A percentile compares a stretch with the other conserved stretches of the same genome.
These are phyloP conservation scores for Alloscopus bannaensis DNA, from an alignment of 2,888 invertebrate genomes.

Conservation along the genomic window DNA sequence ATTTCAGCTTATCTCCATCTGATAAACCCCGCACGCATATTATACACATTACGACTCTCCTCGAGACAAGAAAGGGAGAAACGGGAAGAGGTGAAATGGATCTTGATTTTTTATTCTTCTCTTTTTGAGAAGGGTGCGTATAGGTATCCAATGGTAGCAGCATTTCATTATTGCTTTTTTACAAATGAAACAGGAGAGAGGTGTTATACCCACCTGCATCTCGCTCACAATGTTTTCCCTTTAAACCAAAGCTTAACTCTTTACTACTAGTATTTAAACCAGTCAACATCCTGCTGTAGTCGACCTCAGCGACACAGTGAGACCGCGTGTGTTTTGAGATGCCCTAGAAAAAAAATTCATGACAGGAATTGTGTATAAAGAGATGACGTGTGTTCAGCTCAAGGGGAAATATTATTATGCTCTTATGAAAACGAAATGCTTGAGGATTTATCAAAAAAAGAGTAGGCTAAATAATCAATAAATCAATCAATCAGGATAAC, in stretches of 20 bases:
- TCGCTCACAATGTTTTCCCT: too few relatives aligned
- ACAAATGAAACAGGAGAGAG: neutral
- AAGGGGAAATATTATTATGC: too few relatives aligned
- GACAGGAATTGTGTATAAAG: neutral
- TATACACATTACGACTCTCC: constrained; percentile 13
- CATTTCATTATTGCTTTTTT: constrained; percentile 9
- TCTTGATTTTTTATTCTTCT: neutral
- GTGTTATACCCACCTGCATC: too few relatives aligned
- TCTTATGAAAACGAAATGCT: too few relatives aligned
- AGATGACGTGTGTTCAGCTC: neutral
- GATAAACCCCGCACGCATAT: constrained; percentile 41
- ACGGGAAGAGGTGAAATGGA: constrained; percentile 30
- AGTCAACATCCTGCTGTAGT: too few relatives aligned
- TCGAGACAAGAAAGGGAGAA: neutral
- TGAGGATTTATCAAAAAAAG: constrained; percentile 25
- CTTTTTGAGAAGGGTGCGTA: too few relatives aligned
- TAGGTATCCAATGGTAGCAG: neutral
- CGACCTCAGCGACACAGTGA: neutral
- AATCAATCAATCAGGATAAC: constrained; percentile 64
- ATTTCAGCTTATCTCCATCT: constrained; percentile 50
- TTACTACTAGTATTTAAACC: too few relatives aligned
- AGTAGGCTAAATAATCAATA: constrained; percentile 58
- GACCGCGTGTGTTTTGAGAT: neutral
- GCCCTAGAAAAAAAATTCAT: constrained; percentile 8
- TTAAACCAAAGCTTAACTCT: too few relatives aligned